Conservation (phyloP, 2,113 vertebrate species). For the Apteryx mantelli region DNA sequence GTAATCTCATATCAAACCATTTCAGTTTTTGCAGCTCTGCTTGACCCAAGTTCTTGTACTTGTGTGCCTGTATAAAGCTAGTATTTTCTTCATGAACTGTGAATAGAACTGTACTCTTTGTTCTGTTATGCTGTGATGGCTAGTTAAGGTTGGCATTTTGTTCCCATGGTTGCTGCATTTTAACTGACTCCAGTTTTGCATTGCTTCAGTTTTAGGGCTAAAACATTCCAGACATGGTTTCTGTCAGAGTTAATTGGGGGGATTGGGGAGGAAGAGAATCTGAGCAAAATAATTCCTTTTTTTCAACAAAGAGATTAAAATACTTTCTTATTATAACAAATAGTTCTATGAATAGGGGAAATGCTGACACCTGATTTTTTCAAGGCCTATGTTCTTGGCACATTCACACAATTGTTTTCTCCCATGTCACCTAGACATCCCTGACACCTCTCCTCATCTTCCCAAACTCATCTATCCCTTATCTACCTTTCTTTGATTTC, state of each 20-base stretch:
- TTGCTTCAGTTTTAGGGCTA: background rate
- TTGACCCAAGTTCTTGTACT: background rate
- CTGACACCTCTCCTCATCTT: background rate
- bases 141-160: background rate
- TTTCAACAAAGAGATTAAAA: background rate
- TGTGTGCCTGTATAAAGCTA: background rate
- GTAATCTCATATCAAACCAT: background rate
- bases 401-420: background rate
- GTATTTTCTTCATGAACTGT: slow-evolving; percentile 4
- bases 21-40: background rate
- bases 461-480: background rate
- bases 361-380: background rate
- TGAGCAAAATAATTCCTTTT: background rate
- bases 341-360: background rate
- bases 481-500: background rate
- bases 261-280: background rate
- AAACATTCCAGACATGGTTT: background rate
- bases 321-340: background rate
- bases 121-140: background rate
- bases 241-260: background rate
- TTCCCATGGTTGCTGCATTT: slow-evolving; percentile 17
- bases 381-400: background rate
- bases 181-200: background rate
- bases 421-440: background rate
- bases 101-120: background rate